A percentile compares a stretch with the other conserved stretches of the same genome.
phyloP scores from a whole-genome alignment of 2,888 invertebrate genomes.

The Phalangium opilio region DNA sequence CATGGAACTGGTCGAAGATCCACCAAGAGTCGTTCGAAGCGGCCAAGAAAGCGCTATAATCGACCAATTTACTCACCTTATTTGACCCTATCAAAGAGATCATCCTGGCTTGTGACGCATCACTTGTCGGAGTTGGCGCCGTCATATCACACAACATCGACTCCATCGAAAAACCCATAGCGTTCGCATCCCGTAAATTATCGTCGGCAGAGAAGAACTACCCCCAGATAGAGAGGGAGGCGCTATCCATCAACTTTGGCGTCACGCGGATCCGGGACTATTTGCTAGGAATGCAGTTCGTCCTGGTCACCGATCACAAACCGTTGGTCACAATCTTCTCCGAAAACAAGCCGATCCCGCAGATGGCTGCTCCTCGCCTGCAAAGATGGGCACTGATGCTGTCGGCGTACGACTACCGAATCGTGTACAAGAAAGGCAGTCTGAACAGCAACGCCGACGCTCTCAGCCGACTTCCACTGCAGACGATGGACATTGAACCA shows the following conservation, averaged over 20 bases:
- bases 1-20: conserved; percentile 16
- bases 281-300: conserved; percentile 29
- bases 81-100: conserved; percentile 24
- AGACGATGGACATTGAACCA: not conserved
- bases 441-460: conserved; percentile 26
- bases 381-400: conserved; percentile 25
- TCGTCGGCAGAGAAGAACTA: conserved; percentile 19
- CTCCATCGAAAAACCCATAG: conserved; percentile 28
- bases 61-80: conserved; percentile 23
- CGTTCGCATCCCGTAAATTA: conserved; percentile 19
- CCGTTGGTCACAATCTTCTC: conserved; percentile 24
- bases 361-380: conserved; percentile 23
- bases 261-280: conserved; percentile 31
- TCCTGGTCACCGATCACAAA: conserved; percentile 30
- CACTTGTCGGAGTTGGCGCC: conserved; percentile 22
- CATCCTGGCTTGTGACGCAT: conserved; percentile 30
- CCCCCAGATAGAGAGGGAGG: conserved; percentile 23
- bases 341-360: conserved; percentile 15
- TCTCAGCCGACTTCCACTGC: conserved; percentile 22
- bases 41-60: conserved; percentile 21
- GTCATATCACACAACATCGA: conserved; percentile 25
- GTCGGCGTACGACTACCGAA: conserved; percentile 26
- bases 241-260: conserved; percentile 29
- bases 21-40: conserved; percentile 17
- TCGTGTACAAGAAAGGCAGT: conserved; percentile 23